A percentile compares a stretch with the other conserved stretches of the same genome.
phyloP scores from a whole-genome alignment of 2,113 vertebrate genomes.

The Ceuthmochares aereus region DNA sequence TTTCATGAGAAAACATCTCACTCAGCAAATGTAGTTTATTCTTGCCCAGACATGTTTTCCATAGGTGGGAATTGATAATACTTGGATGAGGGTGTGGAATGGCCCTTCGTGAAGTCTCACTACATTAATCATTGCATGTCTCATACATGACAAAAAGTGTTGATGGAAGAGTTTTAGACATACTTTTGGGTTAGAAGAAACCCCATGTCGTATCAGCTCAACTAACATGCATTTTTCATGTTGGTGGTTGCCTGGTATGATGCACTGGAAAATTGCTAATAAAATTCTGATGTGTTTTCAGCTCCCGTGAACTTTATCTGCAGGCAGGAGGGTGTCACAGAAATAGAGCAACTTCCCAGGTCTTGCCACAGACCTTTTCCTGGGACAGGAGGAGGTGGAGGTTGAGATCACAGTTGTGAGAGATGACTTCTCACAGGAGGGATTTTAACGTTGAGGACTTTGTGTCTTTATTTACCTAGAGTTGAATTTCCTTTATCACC shows the following conservation, averaged over 20 bases:
- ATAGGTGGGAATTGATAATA: slow-evolving; percentile 19
- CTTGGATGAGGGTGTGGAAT: neutral
- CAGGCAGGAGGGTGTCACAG: neutral
- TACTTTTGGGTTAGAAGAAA: slow-evolving; percentile 14
- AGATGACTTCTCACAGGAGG: neutral
- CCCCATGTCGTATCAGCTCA: neutral
- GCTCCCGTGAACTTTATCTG: neutral
- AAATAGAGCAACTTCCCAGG: neutral
- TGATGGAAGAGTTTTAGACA: slow-evolving; percentile 32
- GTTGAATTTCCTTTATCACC: neutral
- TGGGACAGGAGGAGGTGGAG: neutral
- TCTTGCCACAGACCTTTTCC: neutral
- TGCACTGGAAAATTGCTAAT: slow-evolving; percentile 32
- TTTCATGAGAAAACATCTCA: slow-evolving; percentile 45
- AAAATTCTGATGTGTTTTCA: neutral
- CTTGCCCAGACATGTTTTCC: slow-evolving; percentile 42
- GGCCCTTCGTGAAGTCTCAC: neutral
- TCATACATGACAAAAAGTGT: neutral
- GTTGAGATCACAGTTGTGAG: neutral
- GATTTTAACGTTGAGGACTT: neutral
- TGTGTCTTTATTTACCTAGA: neutral
- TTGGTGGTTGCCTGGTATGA: slow-evolving; percentile 17
- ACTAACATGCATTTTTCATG: neutral
- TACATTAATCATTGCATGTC: slow-evolving; percentile 25
- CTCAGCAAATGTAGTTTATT: neutral